Base-by-base conservation (phyloP, 2,797 vertebrate species). In the Rousettus madagascariensis region DNA sequence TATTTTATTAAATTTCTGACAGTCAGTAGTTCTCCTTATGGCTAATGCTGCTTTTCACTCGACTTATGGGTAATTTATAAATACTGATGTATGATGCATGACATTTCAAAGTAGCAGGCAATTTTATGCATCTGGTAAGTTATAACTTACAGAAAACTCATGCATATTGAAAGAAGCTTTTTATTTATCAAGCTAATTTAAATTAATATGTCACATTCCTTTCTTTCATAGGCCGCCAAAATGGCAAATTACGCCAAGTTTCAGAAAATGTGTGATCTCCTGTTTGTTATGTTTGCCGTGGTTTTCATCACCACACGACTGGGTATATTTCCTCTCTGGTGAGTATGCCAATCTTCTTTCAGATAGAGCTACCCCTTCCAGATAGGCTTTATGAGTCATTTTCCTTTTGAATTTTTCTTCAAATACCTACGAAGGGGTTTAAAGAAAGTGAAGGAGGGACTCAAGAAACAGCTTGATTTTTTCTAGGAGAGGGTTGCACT, bases 231-330 rank as follows among this genome's bases (percentile, higher is more conserved):
- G 99, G 99, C 99, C 98, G 99, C 99, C 97, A 99, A 99, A 99
- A 99, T 99, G 99, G 99, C 99, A 97, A 99, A 99, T 98, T 99
- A 99, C 79, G 99, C 99, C 98, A 99, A 99, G 98, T 99, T 99
- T 98, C 99, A 99, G 98, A 99, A 99, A 98, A 98, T 99, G 96
- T 99, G 99, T 98, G 99, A 99, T 98, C 98, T 99, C 95, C 98
- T 99, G 95, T 99, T 99, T 98, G 97, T 99, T 98, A 99, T 99
- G 98, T 99, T 99, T 98, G 99, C 99, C 82, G 96, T 99, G 97
- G 98, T 99, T 98, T 99, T 99, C 98, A 99, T 99, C 97, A 99
- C 99, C 98, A 99, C 99, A 96, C 99, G 99, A 96, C 99, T 99
- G 98, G 99, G 98, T 97, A 97, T 99, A 97, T 99, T 99, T 98